These are phyloP conservation scores for Gastrophysa polygoni DNA, from an alignment of 2,888 invertebrate species.

Conservation along the genomic window DNA sequence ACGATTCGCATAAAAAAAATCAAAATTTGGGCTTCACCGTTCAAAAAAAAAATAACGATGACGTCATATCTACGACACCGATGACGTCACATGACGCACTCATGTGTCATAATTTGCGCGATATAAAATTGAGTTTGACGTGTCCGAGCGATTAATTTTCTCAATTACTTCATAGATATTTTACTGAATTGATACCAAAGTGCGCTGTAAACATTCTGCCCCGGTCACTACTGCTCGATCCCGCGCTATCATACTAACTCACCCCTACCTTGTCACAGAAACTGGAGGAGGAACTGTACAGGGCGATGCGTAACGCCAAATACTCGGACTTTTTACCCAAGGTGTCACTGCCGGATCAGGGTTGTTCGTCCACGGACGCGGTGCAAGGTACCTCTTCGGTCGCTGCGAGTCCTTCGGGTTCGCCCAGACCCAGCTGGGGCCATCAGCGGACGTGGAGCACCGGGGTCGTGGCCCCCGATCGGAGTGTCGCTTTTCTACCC, in stretches of 20 bases:
- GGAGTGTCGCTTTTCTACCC: slow-evolving; percentile 34
- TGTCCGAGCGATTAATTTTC: no score
- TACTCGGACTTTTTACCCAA: slow-evolving; percentile 54
- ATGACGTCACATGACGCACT: no score
- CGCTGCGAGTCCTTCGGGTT: slow-evolving; percentile 49
- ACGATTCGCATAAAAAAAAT: no score
- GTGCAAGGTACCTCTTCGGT: slow-evolving; percentile 45
- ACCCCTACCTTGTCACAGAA: slow-evolving; percentile 58
- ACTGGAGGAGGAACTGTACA: slow-evolving; percentile 61
- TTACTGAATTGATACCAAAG: no score
- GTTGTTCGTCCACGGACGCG: slow-evolving; percentile 29
- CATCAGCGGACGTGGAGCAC: slow-evolving; percentile 55
- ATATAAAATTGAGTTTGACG: no score
- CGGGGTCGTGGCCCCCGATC: slow-evolving; percentile 41
- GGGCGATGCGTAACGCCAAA: slow-evolving; percentile 57
- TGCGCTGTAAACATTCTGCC: background rate
- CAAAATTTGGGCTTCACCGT: no score
- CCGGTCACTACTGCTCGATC: background rate
- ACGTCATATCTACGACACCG: no score
- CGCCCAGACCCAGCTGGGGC: slow-evolving; percentile 49
- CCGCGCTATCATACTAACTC: slow-evolving; percentile 15
- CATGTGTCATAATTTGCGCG: no score
- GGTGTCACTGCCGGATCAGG: slow-evolving; percentile 42
- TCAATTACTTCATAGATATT: no score
- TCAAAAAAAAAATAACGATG: no score